These are phyloP conservation scores for Tenualosa ilisha DNA, from an alignment of 2,797 vertebrate species.

Conservation along the genomic window DNA sequence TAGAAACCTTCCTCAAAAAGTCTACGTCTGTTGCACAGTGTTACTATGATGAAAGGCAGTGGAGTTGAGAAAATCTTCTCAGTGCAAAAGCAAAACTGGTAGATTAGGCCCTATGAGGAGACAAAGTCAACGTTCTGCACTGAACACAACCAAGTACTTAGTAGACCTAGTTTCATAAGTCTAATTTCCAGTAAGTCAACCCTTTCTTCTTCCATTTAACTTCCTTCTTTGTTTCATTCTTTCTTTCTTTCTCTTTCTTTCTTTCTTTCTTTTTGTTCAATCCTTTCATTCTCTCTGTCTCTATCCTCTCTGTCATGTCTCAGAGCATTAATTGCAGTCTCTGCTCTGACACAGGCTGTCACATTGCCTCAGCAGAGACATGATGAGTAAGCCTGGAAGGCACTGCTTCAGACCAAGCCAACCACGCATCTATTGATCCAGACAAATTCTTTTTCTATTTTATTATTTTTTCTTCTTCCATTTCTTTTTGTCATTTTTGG, in stretches of 20 bases:
- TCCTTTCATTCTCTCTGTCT: not conserved
- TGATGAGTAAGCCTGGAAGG: conserved; percentile 13
- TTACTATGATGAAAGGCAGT: not conserved
- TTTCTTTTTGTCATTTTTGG: not conserved
- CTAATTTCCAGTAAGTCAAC: too few species aligned
- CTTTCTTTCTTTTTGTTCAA: not conserved
- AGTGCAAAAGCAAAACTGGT: too few species aligned
- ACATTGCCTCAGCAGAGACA: conserved; percentile 9
- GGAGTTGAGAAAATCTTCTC: too few species aligned
- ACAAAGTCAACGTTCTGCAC: too few species aligned
- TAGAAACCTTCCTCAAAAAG: not conserved
- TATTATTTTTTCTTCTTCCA: not conserved
- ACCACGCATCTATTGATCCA: not conserved
- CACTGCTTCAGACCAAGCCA: not conserved
- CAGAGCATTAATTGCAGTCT: not conserved
- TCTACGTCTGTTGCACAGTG: not conserved
- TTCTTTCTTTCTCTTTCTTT: not conserved
- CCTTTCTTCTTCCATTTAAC: too few species aligned
- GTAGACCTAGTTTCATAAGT: too few species aligned
- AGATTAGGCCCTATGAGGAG: too few species aligned
- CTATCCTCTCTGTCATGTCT: not conserved
- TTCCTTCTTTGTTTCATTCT: too few species aligned
- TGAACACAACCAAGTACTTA: too few species aligned
- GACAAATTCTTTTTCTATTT: not conserved
- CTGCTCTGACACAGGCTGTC: conserved; percentile 10